phyloP scores from a whole-genome alignment of 2,113 vertebrate species.

The Mesitornis unicolor region DNA sequence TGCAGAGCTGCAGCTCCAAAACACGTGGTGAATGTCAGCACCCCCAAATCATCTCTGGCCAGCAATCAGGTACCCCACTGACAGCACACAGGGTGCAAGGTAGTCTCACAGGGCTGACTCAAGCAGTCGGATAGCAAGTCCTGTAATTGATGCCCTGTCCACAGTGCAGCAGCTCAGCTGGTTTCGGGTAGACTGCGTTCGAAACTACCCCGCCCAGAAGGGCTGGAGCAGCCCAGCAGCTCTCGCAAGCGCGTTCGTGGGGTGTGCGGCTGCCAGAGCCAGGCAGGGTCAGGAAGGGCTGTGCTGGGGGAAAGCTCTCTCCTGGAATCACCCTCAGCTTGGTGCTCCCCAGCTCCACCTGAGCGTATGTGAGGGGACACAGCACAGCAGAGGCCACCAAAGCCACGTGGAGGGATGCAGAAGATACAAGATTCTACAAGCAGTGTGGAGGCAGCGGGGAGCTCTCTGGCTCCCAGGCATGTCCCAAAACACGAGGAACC shows the following conservation, averaged over 20 bases:
- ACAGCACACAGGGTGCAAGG: accelerated
- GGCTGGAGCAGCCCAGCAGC: background rate
- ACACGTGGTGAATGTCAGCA: accelerated
- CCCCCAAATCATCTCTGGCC: accelerated
- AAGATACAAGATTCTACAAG: accelerated
- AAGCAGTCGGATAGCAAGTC: background rate
- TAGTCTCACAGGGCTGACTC: background rate
- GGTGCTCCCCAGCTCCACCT: background rate
- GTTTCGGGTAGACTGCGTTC: constrained; percentile 47
- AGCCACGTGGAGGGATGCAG: background rate
- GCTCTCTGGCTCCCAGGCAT: background rate
- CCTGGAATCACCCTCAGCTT: background rate
- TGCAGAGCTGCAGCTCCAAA: background rate
- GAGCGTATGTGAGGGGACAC: background rate
- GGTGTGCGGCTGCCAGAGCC: background rate
- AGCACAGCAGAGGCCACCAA: background rate
- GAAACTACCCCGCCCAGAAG: constrained; percentile 64
- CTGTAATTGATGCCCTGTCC: constrained; percentile 50
- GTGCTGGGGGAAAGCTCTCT: background rate
- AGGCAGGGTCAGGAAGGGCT: background rate
- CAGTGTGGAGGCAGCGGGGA: accelerated
- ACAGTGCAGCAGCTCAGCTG: background rate
- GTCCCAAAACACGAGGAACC: accelerated
- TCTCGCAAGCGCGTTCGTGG: background rate
- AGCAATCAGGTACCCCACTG: accelerated